Conservation (phyloP, 2,888 invertebrate species). For the Empis stercorea region DNA sequence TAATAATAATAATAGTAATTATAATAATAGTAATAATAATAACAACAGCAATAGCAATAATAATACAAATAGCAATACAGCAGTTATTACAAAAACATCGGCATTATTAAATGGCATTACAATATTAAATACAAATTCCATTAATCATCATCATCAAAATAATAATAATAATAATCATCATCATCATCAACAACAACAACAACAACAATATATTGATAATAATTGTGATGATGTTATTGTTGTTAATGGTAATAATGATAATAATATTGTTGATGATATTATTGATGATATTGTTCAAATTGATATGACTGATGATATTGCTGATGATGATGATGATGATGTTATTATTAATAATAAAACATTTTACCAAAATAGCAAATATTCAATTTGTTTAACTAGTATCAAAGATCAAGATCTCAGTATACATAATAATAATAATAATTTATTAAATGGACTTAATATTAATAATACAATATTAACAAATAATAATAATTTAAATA, state of each 20-base stretch:
- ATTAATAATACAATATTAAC: neutral
- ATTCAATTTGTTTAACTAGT: slow-evolving; percentile 5
- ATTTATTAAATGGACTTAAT: neutral
- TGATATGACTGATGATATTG: no score
- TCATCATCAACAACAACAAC: no score
- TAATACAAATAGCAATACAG: no score
- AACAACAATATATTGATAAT: no score
- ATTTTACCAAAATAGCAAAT: slow-evolving; percentile 5
- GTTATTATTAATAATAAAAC: neutral
- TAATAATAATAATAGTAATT: neutral
- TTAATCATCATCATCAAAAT: no score
- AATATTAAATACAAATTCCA: no score
- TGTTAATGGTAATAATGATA: neutral
- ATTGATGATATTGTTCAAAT: neutral
- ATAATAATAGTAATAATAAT: neutral
- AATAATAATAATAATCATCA: no score
- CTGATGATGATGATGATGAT: neutral
- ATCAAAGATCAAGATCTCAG: slow-evolving; percentile 9
- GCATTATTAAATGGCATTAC: no score
- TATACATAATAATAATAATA: slow-evolving; percentile 2
- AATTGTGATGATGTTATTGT: no score
- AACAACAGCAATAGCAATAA: neutral
- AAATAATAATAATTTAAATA: neutral
- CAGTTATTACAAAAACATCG: no score
- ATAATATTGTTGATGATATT: neutral